Evolutionary conservation across 2,888 invertebrate genomes (phyloP).

Genomic region (Drosophila trichaetosa): DNA sequence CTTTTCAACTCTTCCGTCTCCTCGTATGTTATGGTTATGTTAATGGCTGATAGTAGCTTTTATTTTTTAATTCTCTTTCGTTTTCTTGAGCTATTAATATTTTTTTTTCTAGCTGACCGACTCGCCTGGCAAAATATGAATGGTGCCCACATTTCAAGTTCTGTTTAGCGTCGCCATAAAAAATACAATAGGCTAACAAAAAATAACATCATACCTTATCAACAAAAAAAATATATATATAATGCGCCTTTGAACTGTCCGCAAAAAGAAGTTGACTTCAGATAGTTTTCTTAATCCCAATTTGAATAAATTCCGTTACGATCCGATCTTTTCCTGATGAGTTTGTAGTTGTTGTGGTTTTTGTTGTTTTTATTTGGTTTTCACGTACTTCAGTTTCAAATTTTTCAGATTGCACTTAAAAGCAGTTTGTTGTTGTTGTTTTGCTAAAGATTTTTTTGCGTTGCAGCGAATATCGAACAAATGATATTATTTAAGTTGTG

Average conservation of each 20-base stretch:
- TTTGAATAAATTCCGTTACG: constrained; percentile 29
- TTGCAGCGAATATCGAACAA: constrained; percentile 22
- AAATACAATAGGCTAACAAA: constrained; percentile 1
- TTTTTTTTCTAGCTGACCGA: constrained; percentile 4
- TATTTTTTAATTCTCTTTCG: constrained; percentile 13
- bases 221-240: constrained; percentile 4
- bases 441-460: constrained; percentile 19
- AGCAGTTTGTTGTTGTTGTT: constrained; percentile 37
- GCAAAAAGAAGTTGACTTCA: constrained; percentile 4
- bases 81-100: constrained; percentile 18
- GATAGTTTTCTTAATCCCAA: constrained; percentile 35
- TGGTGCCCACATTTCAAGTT: constrained; percentile 16
- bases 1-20: constrained; percentile 17
- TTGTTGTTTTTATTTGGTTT: constrained; percentile 6
- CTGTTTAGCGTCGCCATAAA: constrained; percentile 54
- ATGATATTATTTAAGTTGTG: constrained; percentile 65
- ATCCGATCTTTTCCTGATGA: constrained; percentile 1
- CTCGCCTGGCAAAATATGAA: constrained; percentile 43
- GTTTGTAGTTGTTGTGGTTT: neutral
- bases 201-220: constrained; percentile 38
- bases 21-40: constrained; percentile 41
- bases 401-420: constrained; percentile 42
- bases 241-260: constrained; percentile 33
- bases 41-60: constrained; percentile 48
- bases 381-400: constrained; percentile 48